These are phyloP conservation scores for Nomada ruficornis DNA, from an alignment of 2,888 invertebrate genomes.

Conservation along the genomic window DNA sequence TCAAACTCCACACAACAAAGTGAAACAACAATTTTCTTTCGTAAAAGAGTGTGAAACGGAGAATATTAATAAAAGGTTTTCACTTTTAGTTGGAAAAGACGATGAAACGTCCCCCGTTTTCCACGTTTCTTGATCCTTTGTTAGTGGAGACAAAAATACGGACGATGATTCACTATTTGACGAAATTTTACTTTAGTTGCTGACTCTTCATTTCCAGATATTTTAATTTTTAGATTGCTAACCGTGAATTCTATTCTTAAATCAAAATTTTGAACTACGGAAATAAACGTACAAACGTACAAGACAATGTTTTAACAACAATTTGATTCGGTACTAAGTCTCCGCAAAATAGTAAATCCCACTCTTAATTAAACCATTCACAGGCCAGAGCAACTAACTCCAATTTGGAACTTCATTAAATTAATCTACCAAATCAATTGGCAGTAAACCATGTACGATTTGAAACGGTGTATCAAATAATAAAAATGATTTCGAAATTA, in stretches of 20 bases:
- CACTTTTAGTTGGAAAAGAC: neutral
- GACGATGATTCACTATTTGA: slow-evolving; percentile 2
- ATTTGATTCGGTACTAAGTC: no score
- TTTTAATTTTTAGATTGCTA: neutral
- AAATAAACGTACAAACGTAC: no score
- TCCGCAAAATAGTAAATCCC: neutral
- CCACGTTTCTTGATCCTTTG: neutral
- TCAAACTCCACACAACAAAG: no score
- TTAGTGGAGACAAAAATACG: neutral
- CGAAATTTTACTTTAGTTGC: slow-evolving; percentile 2
- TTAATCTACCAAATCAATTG: no score
- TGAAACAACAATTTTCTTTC: no score
- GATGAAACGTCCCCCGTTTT: neutral
- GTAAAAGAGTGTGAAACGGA: no score
- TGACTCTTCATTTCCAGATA: neutral
- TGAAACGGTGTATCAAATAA: no score
- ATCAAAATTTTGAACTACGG: no score
- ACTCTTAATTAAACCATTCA: neutral
- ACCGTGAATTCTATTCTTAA: neutral
- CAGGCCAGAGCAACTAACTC: neutral
- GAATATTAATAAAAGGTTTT: neutral
- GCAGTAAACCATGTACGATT: no score
- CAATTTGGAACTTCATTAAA: no score
- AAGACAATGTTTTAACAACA: no score
- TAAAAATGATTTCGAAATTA: no score